These are phyloP conservation scores for Phoeniculus purpureus DNA, from an alignment of 2,797 vertebrate species.

Conservation along the genomic window DNA sequence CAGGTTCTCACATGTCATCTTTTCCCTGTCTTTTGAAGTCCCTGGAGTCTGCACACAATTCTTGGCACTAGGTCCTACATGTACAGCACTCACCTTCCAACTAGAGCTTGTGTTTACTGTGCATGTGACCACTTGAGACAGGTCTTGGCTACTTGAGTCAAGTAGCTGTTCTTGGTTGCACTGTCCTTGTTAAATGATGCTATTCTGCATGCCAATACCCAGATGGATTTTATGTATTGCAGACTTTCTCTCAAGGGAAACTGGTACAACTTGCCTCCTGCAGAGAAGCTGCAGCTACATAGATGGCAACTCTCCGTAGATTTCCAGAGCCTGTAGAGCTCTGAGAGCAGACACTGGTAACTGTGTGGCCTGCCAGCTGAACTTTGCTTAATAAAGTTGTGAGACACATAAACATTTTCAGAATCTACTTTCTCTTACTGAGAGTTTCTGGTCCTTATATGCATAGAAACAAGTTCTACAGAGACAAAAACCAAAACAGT, in stretches of 20 bases:
- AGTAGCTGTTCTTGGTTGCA: background rate
- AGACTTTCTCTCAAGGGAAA: background rate
- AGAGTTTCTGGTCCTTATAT: background rate
- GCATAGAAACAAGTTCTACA: background rate
- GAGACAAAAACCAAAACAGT: background rate
- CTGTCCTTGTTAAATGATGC: background rate
- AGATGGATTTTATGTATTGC: background rate
- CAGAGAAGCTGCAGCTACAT: background rate
- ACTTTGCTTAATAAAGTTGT: background rate
- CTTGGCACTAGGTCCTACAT: background rate
- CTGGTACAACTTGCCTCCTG: background rate
- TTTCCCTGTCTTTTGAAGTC: background rate
- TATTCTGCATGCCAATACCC: background rate
- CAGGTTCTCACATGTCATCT: background rate
- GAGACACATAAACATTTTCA: background rate
- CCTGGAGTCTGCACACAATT: rapidly evolving
- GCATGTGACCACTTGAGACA: background rate
- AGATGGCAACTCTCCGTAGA: background rate
- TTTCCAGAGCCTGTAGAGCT: background rate
- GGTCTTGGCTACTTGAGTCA: background rate
- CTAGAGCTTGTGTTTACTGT: background rate
- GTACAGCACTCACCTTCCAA: background rate
- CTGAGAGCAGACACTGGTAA: background rate
- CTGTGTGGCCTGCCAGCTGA: background rate
- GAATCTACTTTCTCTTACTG: background rate